These are phyloP conservation scores for Eilema caniola DNA, from an alignment of 2,888 invertebrate species.

Conservation along the genomic window DNA sequence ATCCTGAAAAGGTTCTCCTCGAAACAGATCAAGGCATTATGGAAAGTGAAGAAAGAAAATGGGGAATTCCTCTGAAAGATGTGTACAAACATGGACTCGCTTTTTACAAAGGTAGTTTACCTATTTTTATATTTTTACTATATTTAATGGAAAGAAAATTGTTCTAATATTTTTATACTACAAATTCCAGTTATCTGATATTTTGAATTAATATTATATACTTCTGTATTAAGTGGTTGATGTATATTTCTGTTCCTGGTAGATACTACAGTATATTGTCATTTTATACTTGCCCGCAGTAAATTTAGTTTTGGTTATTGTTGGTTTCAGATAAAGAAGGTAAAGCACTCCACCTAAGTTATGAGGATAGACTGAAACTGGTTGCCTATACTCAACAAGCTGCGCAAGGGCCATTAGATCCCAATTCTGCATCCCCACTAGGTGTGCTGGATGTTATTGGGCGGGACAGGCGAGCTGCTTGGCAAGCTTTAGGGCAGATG, in stretches of 20 bases:
- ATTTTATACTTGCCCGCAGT: constrained; percentile 18
- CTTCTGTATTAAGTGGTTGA: not conserved
- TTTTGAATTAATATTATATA: not conserved
- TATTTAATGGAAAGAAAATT: constrained; percentile 4
- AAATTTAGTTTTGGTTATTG: constrained; percentile 14
- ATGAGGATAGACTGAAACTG: constrained; percentile 96
- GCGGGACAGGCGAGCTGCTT: constrained; percentile 95
- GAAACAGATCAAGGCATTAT: constrained; percentile 84
- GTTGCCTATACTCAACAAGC: constrained; percentile 98
- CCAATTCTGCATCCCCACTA: constrained; percentile 91
- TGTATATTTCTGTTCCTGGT: not conserved
- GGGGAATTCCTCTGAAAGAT: constrained; percentile 91
- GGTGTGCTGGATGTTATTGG: constrained; percentile 98
- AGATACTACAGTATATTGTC: not conserved
- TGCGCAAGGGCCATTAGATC: constrained; percentile 92
- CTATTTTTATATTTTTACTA: not conserved
- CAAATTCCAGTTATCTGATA: not conserved
- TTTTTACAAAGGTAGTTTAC: constrained; percentile 95
- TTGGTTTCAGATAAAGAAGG: constrained; percentile 95
- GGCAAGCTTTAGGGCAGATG: constrained; percentile 96
- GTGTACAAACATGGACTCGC: constrained; percentile 95
- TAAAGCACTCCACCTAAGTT: constrained; percentile 97
- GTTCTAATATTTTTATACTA: not conserved
- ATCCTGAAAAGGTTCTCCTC: constrained; percentile 76
- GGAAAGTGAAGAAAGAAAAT: constrained; percentile 86